These are phyloP conservation scores for Amiota communis DNA, from an alignment of 2,888 invertebrate genomes.

Conservation along the genomic window DNA sequence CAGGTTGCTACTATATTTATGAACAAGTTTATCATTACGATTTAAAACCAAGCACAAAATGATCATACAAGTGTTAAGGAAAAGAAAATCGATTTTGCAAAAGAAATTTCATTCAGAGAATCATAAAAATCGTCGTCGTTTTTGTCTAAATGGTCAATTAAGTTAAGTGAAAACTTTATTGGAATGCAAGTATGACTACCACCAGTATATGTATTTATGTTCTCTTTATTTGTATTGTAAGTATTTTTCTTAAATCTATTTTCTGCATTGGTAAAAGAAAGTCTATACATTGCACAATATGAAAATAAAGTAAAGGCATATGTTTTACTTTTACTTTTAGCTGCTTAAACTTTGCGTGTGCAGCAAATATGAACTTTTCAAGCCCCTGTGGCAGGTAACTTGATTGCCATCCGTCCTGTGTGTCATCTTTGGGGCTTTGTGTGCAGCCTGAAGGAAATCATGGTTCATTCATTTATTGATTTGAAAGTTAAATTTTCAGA, in stretches of 20 bases:
- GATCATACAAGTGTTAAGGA: too few species aligned
- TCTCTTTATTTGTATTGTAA: too few species aligned
- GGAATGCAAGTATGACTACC: too few species aligned
- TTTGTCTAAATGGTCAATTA: slow-evolving; percentile 40
- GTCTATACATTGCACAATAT: too few species aligned
- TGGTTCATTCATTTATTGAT: slow-evolving; percentile 35
- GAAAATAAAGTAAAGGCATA: slow-evolving; percentile 32
- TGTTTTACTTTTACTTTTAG: slow-evolving; percentile 37
- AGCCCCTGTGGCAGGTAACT: neutral
- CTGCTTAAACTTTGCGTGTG: neutral
- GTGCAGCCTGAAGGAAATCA: neutral
- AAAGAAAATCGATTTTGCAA: neutral
- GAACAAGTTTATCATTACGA: too few species aligned
- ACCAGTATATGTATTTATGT: too few species aligned
- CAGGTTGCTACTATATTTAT: neutral
- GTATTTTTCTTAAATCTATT: too few species aligned
- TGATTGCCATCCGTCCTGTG: slow-evolving; percentile 22
- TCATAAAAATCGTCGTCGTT: neutral
- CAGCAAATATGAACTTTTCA: too few species aligned
- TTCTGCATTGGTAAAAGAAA: too few species aligned
- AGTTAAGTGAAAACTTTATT: slow-evolving; percentile 30
- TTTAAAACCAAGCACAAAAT: too few species aligned
- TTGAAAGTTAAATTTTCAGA: slow-evolving; percentile 53
- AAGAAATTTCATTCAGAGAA: neutral
- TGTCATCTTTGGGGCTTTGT: too few species aligned